phyloP scores from a whole-genome alignment of 2,113 vertebrate genomes.

The Pterophyllum scalare region DNA sequence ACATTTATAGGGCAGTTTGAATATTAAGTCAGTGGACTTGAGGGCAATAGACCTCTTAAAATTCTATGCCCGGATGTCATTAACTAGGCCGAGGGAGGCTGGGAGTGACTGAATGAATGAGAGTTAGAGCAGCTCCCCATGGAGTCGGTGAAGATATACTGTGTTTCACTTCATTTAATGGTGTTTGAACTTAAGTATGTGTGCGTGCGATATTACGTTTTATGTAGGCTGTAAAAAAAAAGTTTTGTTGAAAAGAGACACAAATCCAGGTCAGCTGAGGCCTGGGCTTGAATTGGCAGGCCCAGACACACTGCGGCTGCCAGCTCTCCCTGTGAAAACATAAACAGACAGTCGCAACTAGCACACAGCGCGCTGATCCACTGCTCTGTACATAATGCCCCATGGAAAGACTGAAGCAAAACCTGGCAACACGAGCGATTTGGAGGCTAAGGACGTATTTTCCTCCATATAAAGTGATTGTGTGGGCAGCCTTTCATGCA shows the following conservation, averaged over 20 bases:
- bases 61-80: constrained; percentile 57
- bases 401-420: constrained; percentile 64
- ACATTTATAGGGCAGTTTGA: constrained; percentile 65
- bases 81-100: constrained; percentile 41
- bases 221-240: constrained; percentile 57
- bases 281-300: constrained; percentile 61
- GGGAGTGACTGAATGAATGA: constrained; percentile 37
- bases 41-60: constrained; percentile 61
- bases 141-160: constrained; percentile 50
- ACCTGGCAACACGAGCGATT: constrained; percentile 44
- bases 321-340: constrained; percentile 63
- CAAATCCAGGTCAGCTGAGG: constrained; percentile 67
- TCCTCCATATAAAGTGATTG: constrained; percentile 51
- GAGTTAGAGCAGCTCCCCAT: constrained; percentile 32
- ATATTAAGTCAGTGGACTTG: constrained; percentile 60
- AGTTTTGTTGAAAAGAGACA: constrained; percentile 62
- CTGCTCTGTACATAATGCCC: constrained; percentile 53
- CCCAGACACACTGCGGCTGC: constrained; percentile 50
- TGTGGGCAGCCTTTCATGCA: constrained; percentile 43
- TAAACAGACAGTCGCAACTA: constrained; percentile 68
- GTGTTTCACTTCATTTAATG: constrained; percentile 54
- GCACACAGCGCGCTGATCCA: constrained; percentile 55
- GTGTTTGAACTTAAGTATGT: constrained; percentile 48
- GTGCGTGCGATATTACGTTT: constrained; percentile 51
- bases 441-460: constrained; percentile 46